Conservation (phyloP, 92 coral and sea anemone species). For the Desmophyllum pertusum region DNA sequence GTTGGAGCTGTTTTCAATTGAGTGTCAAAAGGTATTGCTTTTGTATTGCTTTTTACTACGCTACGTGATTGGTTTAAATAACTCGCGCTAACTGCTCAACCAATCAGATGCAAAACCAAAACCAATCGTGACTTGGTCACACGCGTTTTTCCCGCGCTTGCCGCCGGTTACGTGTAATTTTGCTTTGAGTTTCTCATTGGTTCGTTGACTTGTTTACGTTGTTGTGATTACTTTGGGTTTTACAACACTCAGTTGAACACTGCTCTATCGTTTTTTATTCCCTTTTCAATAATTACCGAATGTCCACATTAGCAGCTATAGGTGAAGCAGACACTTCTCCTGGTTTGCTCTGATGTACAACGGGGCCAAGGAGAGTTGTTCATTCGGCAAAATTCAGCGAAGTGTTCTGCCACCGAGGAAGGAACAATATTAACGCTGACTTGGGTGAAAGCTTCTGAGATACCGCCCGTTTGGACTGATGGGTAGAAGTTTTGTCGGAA, state of each 20-base stretch:
- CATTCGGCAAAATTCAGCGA: conserved; percentile 23
- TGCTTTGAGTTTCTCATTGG: too few species aligned
- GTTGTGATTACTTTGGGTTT: too few species aligned
- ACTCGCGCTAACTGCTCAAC: too few species aligned
- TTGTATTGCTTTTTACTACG: too few species aligned
- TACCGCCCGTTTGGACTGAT: conserved; percentile 3
- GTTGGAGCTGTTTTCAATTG: too few species aligned
- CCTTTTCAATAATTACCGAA: conserved; percentile 4
- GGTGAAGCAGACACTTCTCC: conserved; percentile 30
- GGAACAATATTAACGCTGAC: conserved; percentile 23
- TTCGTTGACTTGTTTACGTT: too few species aligned
- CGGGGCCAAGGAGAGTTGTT: conserved; percentile 18
- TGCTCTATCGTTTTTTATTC: too few species aligned
- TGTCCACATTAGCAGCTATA: conserved; percentile 14
- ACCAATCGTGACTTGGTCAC: too few species aligned
- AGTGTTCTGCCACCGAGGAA: conserved; percentile 1
- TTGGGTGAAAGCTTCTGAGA: conserved; percentile 5
- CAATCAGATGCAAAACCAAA: not conserved
- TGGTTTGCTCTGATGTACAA: conserved; percentile 7
- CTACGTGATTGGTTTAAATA: too few species aligned
- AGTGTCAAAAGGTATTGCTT: too few species aligned
- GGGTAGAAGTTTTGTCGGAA: conserved; percentile 37
- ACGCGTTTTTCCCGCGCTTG: too few species aligned
- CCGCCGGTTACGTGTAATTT: too few species aligned
- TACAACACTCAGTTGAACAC: not conserved